Percentiles rank a stretch among this genome's conserved stretches.
phyloP scores from a whole-genome alignment of 2,113 vertebrate species.

The Microcebus jonahi region DNA sequence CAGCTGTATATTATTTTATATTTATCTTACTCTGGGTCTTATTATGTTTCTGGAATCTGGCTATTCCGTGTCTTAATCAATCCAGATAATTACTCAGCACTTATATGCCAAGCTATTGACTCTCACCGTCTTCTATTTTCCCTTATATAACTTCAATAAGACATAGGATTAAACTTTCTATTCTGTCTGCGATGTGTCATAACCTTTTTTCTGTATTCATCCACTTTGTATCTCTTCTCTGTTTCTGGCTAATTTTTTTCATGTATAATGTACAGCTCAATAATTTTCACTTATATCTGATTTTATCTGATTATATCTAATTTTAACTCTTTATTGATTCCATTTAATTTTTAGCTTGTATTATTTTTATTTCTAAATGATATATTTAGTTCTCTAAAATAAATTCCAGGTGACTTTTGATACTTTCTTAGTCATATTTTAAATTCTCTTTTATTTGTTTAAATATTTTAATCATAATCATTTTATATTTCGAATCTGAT shows the following conservation, averaged over 20 bases:
- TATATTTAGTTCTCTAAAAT: neutral
- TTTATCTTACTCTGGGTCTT: neutral
- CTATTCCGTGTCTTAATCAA: neutral
- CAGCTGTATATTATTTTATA: neutral
- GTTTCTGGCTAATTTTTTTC: neutral
- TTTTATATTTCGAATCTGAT: neutral
- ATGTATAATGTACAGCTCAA: neutral
- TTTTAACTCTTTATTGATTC: neutral
- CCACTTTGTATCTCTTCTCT: neutral
- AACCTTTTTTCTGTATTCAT: neutral
- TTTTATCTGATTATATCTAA: neutral
- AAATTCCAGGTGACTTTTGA: neutral
- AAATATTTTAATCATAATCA: neutral
- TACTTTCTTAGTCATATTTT: neutral
- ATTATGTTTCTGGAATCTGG: neutral
- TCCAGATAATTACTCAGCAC: neutral
- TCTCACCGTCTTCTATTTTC: neutral
- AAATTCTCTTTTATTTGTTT: conserved; percentile 34
- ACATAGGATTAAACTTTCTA: neutral
- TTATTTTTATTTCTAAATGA: neutral
- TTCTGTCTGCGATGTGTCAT: neutral
- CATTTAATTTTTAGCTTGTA: neutral
- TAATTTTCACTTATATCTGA: neutral
- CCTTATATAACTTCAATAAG: neutral
- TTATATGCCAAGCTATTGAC: neutral